Evolutionary conservation across 23 tunicate species (phyloP), one percentile per base, ranked within the genome.

Genomic region (Styela clava): DNA sequence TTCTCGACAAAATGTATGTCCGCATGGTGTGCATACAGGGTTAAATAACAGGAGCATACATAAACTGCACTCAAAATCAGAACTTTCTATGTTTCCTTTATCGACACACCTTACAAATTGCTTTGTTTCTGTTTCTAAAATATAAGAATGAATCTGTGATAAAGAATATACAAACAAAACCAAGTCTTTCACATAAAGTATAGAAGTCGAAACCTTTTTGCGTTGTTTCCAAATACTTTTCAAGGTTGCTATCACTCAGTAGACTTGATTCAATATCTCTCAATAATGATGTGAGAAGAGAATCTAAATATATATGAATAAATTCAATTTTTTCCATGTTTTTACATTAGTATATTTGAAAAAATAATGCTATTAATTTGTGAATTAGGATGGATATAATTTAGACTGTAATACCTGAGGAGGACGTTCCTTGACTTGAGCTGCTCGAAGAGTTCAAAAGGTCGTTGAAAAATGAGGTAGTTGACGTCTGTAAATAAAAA

Each of bases 21-120:
- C 98, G 64, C 98, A 94, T 7, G 90, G 87, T 1, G 98, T 94
- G 76, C 92, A 88, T n/a, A 84, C 90, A 31, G 98, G 98, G 62
- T 94, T 82, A 69, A 70, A 85, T 61, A 79, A 85, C 34, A 94
- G 62, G 26, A 87, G 74, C 94, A 94, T 88, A 56, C 98, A 94
- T 77, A 94, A 73, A 36, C 89, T 88, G 85, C 98, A 94, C 62
- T 94, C 98, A 33, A 94, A 81, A 74, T 94, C 98, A 2, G 78
- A 67, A 30, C 76, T 72, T 34, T 90, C 88, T 30, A 90, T 33
- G 7, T 33, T 34, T 26, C 51, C 27, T 2, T 68, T 37, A 29
- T 85, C 87, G 24, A 83, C 64, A 1, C 24, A 32, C 52, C 85
- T 44, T 12, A 44, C 56, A 44, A 44, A 12, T 44, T 44, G 56